A percentile compares a stretch with the other conserved stretches of the same genome.
Conservation (phyloP, 2,888 invertebrate species). For the Uloborus plumipes region DNA sequence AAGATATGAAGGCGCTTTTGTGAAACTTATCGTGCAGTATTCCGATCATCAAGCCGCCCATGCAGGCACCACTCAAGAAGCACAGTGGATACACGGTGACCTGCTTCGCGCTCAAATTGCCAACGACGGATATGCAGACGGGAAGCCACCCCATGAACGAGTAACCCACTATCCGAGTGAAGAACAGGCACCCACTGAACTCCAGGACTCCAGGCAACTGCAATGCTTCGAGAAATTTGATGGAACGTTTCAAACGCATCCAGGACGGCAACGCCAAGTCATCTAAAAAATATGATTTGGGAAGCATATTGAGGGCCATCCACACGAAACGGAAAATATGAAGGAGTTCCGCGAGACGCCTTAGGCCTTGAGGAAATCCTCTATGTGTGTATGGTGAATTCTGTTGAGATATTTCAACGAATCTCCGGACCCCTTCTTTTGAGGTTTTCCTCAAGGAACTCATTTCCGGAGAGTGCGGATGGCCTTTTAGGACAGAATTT, state of each 20-base stretch:
- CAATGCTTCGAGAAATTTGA: constrained; percentile 17
- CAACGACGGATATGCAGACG: constrained; percentile 78
- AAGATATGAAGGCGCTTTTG: constrained; percentile 88
- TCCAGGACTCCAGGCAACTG: constrained; percentile 82
- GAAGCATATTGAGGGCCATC: too few species aligned
- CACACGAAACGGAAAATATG: too few species aligned
- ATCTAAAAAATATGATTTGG: background rate
- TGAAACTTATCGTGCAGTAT: constrained; percentile 83
- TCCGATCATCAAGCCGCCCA: constrained; percentile 90
- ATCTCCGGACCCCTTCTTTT: too few species aligned
- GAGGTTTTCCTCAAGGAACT: too few species aligned
- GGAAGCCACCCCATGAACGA: constrained; percentile 98
- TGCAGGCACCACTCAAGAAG: constrained; percentile 82
- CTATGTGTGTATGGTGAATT: too few species aligned
- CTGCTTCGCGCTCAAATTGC: constrained; percentile 59
- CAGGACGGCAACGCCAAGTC: constrained; percentile 11
- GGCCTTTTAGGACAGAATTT: too few species aligned
- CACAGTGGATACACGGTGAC: constrained; percentile 71
- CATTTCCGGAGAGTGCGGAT: too few species aligned
- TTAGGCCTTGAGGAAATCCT: too few species aligned
- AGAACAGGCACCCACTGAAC: constrained; percentile 92
- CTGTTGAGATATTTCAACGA: too few species aligned
- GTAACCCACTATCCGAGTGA: constrained; percentile 95
- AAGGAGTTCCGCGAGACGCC: too few species aligned
- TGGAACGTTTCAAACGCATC: constrained; percentile 12